Evolutionary conservation across 2,797 vertebrate species (phyloP), one percentile per base, ranked within the genome.

Genomic region (Heteromormyrus szaboi): DNA sequence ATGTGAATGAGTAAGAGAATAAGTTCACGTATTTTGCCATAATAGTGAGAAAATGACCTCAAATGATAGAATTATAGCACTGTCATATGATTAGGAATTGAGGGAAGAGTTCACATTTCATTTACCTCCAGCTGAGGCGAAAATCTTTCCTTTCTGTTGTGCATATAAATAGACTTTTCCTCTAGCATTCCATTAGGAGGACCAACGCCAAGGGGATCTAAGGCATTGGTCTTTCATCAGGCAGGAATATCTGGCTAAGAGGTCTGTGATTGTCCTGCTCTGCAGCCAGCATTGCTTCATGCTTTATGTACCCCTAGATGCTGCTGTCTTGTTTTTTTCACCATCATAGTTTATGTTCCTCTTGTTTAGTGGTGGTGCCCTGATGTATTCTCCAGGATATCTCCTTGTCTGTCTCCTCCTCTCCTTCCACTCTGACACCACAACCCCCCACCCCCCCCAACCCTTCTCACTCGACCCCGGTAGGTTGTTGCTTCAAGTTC

Each of bases 401-500:
- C 54, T 50, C 56, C 83, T 53, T 33, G 90, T 92, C 89, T 91
- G 90, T 90, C 91, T 91, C 87, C 84, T 90, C 90, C 88, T 12
- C 86, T 87, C 86, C 22, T 44, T 62, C 37, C 9, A 12, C 87
- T 48, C 56, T 53, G 88, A 48, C 50, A 22, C 86, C 50, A 41
- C 87, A 50, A 59, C 85, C 72, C 88, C 76, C 56, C 76, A 9
- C 37, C 90, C 90, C 90, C 89, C 90, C 44, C 90, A 90, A 89
- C 90, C 85, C 48, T 62, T 85, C 85, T 76, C 85, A 76, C 59
- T 79, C 81, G 90, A 90, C 90, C 90, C 56, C 90, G 89, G 90
- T 90, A 91, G 91, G 91, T 89, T 91, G 91, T 91, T 92, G 91
- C 92, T 90, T 91, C 54, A 90, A 90, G 92, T 92, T 93, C 92